Conservation (phyloP, 2,113 vertebrate genomes). For the Salvator merianae region DNA sequence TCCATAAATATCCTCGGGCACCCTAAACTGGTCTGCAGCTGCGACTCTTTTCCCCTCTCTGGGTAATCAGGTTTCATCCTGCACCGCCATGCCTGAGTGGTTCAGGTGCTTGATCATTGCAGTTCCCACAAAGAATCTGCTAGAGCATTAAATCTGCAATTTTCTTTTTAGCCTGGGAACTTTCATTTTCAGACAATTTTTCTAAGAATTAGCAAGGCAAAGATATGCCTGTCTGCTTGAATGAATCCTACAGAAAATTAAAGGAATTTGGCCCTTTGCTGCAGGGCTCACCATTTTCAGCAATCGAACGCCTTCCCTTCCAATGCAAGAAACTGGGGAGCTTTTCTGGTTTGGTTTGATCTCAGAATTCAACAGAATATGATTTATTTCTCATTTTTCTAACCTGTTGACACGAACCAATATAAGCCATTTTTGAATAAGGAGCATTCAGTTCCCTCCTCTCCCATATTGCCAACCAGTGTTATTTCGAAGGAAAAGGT, state of each 20-base stretch:
- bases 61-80: no score
- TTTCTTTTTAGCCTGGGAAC: fast-evolving
- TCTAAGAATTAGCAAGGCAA: not conserved
- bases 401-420: slow-evolving; percentile 39
- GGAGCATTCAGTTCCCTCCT: not conserved
- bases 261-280: not conserved
- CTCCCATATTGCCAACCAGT: not conserved
- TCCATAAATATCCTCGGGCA: no score
- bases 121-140: no score
- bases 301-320: not conserved
- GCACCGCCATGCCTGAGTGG: no score
- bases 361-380: slow-evolving; percentile 54
- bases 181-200: fast-evolving
- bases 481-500: slow-evolving; percentile 31
- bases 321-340: not conserved
- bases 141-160: no score
- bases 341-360: not conserved
- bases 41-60: no score
- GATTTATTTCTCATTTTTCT: slow-evolving; percentile 66
- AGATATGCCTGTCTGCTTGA: not conserved
- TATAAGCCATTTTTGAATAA: slow-evolving; percentile 34
- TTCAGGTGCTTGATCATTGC: no score
- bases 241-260: not conserved
- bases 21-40: no score
- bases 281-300: not conserved